These are phyloP conservation scores for Argya squamiceps DNA, from an alignment of 2,797 vertebrate genomes.

Conservation along the genomic window DNA sequence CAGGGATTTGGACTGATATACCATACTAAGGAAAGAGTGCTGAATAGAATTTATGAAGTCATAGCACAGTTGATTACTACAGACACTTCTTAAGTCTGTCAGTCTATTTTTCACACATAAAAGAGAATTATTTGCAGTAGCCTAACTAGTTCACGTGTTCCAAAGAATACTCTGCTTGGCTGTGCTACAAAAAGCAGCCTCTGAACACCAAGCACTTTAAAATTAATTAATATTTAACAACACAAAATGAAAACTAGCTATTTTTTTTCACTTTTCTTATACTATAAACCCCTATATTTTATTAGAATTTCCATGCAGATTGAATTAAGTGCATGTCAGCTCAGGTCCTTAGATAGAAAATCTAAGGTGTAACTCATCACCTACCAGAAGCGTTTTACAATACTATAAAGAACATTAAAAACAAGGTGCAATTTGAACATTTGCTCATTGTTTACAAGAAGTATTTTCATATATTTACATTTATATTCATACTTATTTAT, in stretches of 20 bases:
- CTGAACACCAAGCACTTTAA: background rate
- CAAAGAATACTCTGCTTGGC: background rate
- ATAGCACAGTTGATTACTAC: background rate
- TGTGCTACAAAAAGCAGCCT: background rate
- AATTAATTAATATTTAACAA: background rate
- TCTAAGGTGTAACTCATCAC: background rate
- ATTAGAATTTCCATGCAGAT: background rate
- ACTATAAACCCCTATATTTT: background rate
- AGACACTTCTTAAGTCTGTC: background rate
- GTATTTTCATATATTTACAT: background rate
- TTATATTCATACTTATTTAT: background rate
- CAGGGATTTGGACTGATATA: background rate
- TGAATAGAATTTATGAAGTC: background rate
- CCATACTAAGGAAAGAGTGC: background rate
- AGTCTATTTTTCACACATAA: background rate
- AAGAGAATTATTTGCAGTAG: background rate
- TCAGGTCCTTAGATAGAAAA: background rate
- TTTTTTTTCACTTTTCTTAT: background rate
- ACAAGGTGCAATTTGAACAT: background rate
- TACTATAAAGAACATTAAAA: background rate
- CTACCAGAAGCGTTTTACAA: background rate
- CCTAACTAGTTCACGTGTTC: accelerated
- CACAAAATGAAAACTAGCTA: background rate
- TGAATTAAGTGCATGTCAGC: background rate
- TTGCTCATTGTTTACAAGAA: background rate